phyloP scores from a whole-genome alignment of 2,888 invertebrate species.

The Folsomia candida region DNA sequence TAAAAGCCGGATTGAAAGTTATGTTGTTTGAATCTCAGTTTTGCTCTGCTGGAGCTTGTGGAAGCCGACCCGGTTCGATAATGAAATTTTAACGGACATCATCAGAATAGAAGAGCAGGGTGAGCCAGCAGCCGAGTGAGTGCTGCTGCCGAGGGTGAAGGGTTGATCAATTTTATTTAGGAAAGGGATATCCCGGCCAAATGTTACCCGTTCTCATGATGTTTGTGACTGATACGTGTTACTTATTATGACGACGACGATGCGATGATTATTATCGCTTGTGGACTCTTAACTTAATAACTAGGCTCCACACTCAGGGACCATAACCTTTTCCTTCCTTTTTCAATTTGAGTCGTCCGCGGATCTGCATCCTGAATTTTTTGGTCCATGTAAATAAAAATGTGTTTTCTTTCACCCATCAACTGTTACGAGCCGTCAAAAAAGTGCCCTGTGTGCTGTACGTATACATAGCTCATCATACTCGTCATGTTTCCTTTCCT shows the following conservation, averaged over 20 bases:
- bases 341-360: slow-evolving; percentile 4
- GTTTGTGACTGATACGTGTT: not conserved
- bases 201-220: slow-evolving; percentile 11
- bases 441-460: not conserved
- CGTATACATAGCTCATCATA: no score
- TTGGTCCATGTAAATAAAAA: not conserved
- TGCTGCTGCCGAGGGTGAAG: not conserved
- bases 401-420: not conserved
- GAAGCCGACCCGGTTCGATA: slow-evolving; percentile 10
- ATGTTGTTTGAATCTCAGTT: not conserved
- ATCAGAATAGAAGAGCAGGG: slow-evolving; percentile 5
- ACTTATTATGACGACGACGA: not conserved
- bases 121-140: no score
- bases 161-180: slow-evolving; percentile 7
- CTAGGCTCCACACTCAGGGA: slow-evolving; percentile 26
- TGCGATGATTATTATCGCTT: not conserved
- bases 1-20: not conserved
- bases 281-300: slow-evolving; percentile 5
- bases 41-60: not conserved
- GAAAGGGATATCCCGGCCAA: slow-evolving; percentile 12
- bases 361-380: not conserved
- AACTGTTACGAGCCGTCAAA: not conserved
- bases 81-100: slow-evolving; percentile 30
- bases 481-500: no score
- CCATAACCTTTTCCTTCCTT: slow-evolving; percentile 40